phyloP scores from a whole-genome alignment of 2,888 invertebrate species.

The Napeogenes sylphis region DNA sequence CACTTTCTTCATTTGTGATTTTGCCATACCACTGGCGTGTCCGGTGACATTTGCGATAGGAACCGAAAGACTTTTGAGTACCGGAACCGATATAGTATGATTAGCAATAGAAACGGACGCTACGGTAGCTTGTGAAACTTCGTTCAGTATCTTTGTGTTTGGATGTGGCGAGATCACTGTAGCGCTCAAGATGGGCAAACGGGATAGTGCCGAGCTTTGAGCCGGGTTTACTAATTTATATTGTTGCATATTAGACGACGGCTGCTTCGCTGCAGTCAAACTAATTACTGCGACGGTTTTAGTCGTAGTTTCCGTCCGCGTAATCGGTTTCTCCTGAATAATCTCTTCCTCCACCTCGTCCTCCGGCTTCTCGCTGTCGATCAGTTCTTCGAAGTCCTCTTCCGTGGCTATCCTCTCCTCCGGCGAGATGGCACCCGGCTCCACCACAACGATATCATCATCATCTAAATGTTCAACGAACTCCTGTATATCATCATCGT shows the following conservation, averaged over 20 bases:
- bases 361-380: constrained; percentile 79
- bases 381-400: constrained; percentile 82
- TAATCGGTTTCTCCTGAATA: constrained; percentile 56
- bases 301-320: constrained; percentile 72
- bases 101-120: constrained; percentile 74
- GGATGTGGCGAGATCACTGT: constrained; percentile 59
- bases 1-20: constrained; percentile 58
- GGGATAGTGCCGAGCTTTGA: constrained; percentile 48
- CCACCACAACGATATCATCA: constrained; percentile 80
- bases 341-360: constrained; percentile 64
- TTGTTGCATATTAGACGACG: constrained; percentile 60
- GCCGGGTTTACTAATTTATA: constrained; percentile 65
- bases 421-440: constrained; percentile 78
- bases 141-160: constrained; percentile 71
- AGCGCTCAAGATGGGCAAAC: constrained; percentile 62
- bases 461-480: constrained; percentile 70
- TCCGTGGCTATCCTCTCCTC: constrained; percentile 81
- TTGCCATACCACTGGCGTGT: constrained; percentile 41
- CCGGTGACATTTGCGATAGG: constrained; percentile 52
- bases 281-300: constrained; percentile 76
- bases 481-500: constrained; percentile 60
- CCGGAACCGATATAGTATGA: constrained; percentile 72
- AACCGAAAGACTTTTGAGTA: constrained; percentile 65
- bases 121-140: constrained; percentile 78
- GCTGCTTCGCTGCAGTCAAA: constrained; percentile 65